Percentiles rank a stretch among this genome's conserved stretches.
Evolutionary conservation across 2,113 vertebrate species (phyloP).

Genomic region (Nannospalax galili): DNA sequence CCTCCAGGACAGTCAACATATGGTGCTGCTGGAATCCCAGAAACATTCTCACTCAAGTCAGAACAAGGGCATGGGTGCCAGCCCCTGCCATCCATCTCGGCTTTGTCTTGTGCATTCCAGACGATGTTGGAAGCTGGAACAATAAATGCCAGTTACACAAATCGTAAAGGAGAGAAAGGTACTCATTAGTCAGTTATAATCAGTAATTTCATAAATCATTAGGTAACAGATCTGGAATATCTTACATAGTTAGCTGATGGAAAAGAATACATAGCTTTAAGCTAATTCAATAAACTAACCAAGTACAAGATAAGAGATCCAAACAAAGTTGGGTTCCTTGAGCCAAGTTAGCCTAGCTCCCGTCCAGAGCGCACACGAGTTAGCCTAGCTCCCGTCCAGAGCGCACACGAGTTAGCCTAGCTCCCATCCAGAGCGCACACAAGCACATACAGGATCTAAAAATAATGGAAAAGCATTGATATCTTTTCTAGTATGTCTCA

Average conservation of each 20-base stretch:
- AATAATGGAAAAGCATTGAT: not conserved
- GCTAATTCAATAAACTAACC: not conserved
- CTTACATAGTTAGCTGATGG: not conserved
- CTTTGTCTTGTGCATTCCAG: not conserved
- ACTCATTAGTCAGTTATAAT: conserved; percentile 3
- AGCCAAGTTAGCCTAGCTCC: not conserved
- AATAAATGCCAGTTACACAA: not conserved
- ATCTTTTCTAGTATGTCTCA: not conserved
- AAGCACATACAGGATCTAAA: not conserved
- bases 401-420: not conserved
- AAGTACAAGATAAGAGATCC: not conserved
- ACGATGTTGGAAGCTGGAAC: not conserved
- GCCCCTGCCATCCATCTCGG: not conserved
- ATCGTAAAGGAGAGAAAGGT: not conserved
- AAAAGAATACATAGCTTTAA: not conserved
- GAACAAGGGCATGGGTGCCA: rapidly evolving
- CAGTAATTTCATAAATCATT: conserved; percentile 29
- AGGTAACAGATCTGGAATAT: not conserved
- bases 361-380: not conserved
- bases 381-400: not conserved
- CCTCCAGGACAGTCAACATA: not conserved
- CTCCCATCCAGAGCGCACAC: not conserved
- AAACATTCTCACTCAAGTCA: not conserved
- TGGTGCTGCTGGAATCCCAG: rapidly evolving
- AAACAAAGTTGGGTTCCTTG: too few relatives aligned